Conservation (phyloP, 1,140 invertebrate genomes). For the Arctopsyche grandis region DNA sequence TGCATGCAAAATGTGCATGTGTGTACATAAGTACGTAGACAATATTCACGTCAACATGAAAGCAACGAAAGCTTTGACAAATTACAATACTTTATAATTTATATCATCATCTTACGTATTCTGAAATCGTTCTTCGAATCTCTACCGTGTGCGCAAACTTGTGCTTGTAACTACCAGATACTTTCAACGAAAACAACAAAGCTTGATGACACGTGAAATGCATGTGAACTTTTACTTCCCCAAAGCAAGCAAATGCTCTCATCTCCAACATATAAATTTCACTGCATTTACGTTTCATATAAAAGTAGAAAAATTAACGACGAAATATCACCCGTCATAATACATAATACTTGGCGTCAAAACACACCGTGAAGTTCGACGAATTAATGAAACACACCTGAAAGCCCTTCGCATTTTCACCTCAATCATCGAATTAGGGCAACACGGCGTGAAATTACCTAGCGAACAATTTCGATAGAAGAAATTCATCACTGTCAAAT, state of each 20-base stretch:
- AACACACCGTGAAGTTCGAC: conserved; percentile 25
- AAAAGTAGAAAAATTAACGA: neutral
- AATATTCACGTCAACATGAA: neutral
- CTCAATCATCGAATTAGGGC: conserved; percentile 49
- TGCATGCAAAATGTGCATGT: too few relatives aligned
- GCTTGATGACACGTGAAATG: conserved; percentile 25
- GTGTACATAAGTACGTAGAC: too few relatives aligned
- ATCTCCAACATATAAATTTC: neutral
- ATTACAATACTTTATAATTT: neutral
- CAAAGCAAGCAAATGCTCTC: neutral
- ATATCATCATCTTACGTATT: neutral
- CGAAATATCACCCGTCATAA: neutral
- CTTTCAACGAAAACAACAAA: neutral
- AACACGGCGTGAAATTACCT: conserved; percentile 49
- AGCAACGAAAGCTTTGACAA: neutral
- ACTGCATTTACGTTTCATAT: neutral
- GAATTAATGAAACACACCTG: conserved; percentile 50
- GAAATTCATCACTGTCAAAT: conserved; percentile 54
- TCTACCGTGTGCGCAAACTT: neutral
- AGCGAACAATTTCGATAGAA: conserved; percentile 26
- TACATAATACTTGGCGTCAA: neutral
- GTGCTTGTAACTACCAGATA: neutral
- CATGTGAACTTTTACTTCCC: neutral
- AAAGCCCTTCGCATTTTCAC: conserved; percentile 47
- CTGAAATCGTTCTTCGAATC: neutral